Percentiles rank a stretch among this genome's conserved stretches.
Conservation (phyloP, 2,888 invertebrate genomes). For the Drosophila anomelani region DNA sequence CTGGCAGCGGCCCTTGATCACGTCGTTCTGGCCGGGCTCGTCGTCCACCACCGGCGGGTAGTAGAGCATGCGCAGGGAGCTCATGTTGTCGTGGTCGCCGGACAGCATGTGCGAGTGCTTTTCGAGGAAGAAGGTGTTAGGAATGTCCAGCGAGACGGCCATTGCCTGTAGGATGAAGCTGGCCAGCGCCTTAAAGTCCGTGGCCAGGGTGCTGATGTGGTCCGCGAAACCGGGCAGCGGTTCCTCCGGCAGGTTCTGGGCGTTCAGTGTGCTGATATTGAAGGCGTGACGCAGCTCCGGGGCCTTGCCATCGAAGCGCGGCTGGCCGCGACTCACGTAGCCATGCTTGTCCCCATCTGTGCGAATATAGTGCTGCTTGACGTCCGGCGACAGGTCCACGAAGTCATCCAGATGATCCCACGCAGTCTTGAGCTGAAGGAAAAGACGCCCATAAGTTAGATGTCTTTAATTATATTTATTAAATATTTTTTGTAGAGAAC, state of each 20-base stretch:
- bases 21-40: slow-evolving; percentile 86
- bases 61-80: slow-evolving; percentile 89
- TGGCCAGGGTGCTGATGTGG: slow-evolving; percentile 88
- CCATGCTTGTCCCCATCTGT: slow-evolving; percentile 88
- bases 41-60: slow-evolving; percentile 89
- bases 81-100: slow-evolving; percentile 87
- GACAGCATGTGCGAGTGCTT: slow-evolving; percentile 89
- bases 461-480: neutral
- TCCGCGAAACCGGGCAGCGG: slow-evolving; percentile 88
- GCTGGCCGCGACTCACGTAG: slow-evolving; percentile 88
- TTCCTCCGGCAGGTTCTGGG: slow-evolving; percentile 88
- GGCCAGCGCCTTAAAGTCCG: slow-evolving; percentile 89
- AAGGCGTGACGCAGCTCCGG: slow-evolving; percentile 90
- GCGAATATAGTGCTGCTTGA: slow-evolving; percentile 87
- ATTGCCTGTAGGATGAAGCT: slow-evolving; percentile 88
- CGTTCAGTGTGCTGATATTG: slow-evolving; percentile 88
- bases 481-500: neutral
- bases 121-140: slow-evolving; percentile 87
- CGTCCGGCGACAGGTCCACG: slow-evolving; percentile 88
- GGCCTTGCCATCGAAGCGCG: slow-evolving; percentile 86
- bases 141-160: slow-evolving; percentile 87
- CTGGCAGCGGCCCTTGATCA: slow-evolving; percentile 84
- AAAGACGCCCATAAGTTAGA: neutral
- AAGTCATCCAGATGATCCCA: slow-evolving; percentile 90
- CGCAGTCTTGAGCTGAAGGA: slow-evolving; percentile 87